Evolutionary conservation across 1,140 invertebrate genomes (phyloP).

Genomic region (Drosophila willistoni): DNA sequence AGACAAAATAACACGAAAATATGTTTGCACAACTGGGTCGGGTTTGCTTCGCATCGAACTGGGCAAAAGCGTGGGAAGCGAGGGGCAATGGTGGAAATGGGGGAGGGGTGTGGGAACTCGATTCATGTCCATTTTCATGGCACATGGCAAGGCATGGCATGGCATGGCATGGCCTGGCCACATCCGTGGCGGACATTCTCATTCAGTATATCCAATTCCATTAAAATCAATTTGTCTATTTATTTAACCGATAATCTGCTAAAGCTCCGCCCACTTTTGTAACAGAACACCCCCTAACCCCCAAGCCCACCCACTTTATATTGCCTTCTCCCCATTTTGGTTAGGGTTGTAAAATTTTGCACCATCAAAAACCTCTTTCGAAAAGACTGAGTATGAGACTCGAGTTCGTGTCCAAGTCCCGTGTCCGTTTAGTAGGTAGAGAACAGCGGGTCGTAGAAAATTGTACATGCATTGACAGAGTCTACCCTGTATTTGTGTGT

Average conservation of each 20-base stretch:
- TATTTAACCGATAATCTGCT: constrained; percentile 80
- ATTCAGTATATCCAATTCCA: constrained; percentile 71
- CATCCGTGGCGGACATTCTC: constrained; percentile 36
- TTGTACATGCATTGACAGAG: constrained; percentile 50
- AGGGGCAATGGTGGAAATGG: too few relatives aligned
- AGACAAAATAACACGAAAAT: constrained; percentile 76
- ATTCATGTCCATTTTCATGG: constrained; percentile 49
- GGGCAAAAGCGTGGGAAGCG: background rate
- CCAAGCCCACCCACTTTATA: background rate
- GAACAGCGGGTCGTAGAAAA: constrained; percentile 18
- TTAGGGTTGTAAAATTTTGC: constrained; percentile 55
- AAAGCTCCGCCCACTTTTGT: constrained; percentile 37
- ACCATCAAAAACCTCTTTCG: constrained; percentile 27
- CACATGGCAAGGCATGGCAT: constrained; percentile 37
- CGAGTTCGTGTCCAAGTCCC: too few relatives aligned
- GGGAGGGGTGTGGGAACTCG: background rate
- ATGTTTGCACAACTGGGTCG: constrained; percentile 69
- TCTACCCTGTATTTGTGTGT: background rate
- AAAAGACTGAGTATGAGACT: background rate
- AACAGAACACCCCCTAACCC: too few relatives aligned
- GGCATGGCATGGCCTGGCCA: constrained; percentile 38
- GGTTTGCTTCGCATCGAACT: constrained; percentile 2
- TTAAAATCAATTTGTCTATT: constrained; percentile 82
- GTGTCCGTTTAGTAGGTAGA: background rate
- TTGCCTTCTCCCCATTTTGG: background rate